Evolutionary conservation across 1,140 invertebrate genomes (phyloP).

Genomic region (Hydropsyche tenuis): DNA sequence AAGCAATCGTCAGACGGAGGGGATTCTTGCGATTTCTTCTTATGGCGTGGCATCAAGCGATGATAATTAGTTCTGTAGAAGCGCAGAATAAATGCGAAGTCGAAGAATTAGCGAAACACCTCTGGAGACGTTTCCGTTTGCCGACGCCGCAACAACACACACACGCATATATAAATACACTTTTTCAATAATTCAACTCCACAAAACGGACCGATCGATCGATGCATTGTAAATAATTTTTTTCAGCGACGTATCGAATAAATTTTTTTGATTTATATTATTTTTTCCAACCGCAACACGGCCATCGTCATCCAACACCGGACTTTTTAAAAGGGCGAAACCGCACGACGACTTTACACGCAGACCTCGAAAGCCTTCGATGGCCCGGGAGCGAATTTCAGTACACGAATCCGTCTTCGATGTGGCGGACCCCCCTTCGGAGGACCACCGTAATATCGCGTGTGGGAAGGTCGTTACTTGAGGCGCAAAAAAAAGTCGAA

Average conservation of each 20-base stretch:
- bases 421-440: too few species aligned
- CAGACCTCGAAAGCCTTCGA: slow-evolving; percentile 33
- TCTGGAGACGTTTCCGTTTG: slow-evolving; percentile 24
- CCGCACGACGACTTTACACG: slow-evolving; percentile 25
- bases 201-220: neutral
- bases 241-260: slow-evolving; percentile 1
- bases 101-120: slow-evolving; percentile 26
- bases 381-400: slow-evolving; percentile 36
- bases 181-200: neutral
- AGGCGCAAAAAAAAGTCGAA: neutral
- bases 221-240: neutral
- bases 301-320: slow-evolving; percentile 29
- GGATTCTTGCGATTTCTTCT: slow-evolving; percentile 5
- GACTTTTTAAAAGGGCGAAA: slow-evolving; percentile 12
- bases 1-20: neutral
- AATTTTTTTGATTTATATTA: neutral
- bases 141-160: neutral
- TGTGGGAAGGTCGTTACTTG: slow-evolving; percentile 45
- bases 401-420: neutral
- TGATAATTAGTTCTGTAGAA: slow-evolving; percentile 31
- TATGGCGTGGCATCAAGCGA: slow-evolving; percentile 19
- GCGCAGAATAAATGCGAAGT: slow-evolving; percentile 5
- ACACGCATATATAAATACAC: neutral
- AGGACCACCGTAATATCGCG: slow-evolving; percentile 39
- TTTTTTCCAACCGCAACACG: slow-evolving; percentile 37